These are phyloP conservation scores for Cephus cinctus DNA, from an alignment of 1,140 invertebrate species.

Conservation along the genomic window DNA sequence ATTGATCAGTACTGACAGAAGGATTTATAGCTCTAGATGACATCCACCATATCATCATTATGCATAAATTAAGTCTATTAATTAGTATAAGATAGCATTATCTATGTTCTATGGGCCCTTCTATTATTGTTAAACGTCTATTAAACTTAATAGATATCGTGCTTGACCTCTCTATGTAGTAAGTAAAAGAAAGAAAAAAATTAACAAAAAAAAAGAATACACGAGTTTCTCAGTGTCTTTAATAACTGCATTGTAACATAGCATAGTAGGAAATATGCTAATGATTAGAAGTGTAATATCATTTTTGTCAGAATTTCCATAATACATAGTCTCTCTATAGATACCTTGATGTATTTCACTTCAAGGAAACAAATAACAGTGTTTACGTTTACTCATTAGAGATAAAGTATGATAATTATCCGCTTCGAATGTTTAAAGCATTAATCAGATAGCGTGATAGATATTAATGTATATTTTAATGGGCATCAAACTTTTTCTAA, in stretches of 20 bases:
- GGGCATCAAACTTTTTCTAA: too few relatives aligned
- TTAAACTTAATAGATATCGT: constrained; percentile 23
- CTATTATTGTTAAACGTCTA: constrained; percentile 33
- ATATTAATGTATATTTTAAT: too few relatives aligned
- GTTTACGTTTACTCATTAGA: too few relatives aligned
- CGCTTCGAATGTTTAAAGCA: too few relatives aligned
- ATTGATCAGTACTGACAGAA: background rate
- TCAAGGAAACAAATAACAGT: too few relatives aligned
- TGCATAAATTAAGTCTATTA: constrained; percentile 29
- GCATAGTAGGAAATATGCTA: constrained; percentile 13
- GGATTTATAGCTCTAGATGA: constrained; percentile 1
- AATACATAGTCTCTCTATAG: too few relatives aligned
- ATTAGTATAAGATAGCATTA: constrained; percentile 32
- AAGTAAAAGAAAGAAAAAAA: constrained; percentile 13
- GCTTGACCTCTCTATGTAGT: constrained; percentile 30
- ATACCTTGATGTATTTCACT: too few relatives aligned
- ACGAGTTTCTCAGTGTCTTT: constrained; percentile 31
- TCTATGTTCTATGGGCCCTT: constrained; percentile 35
- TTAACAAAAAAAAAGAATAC: background rate
- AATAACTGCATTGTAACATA: constrained; percentile 45
- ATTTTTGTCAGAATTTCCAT: too few relatives aligned
- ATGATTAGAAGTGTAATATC: background rate
- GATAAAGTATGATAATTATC: too few relatives aligned
- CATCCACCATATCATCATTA: constrained; percentile 40
- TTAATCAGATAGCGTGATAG: too few relatives aligned